Evolutionary conservation across 92 coral and sea anemone species (phyloP).

Genomic region (Porites lobata): DNA sequence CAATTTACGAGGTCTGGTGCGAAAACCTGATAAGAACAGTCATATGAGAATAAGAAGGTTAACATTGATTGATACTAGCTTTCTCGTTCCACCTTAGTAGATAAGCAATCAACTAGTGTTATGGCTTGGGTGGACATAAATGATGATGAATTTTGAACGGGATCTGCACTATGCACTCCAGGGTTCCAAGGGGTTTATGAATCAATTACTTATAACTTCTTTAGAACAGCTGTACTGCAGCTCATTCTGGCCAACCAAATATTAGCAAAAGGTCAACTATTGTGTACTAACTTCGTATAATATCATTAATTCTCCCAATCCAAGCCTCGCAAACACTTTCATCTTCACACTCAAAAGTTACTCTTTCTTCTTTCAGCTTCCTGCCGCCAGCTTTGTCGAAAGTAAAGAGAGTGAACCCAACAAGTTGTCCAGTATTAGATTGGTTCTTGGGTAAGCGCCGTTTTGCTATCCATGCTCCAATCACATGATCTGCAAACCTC

Average conservation of each 20-base stretch:
- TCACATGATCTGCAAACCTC: conserved; percentile 49
- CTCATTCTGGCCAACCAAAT: neutral
- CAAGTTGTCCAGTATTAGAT: conserved; percentile 51
- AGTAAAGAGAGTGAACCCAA: conserved; percentile 76
- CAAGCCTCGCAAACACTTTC: conserved; percentile 67
- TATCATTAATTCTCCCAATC: conserved; percentile 70
- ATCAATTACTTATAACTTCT: no score
- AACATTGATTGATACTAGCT: no score
- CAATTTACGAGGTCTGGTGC: conserved; percentile 78
- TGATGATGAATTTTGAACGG: no score
- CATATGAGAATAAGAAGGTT: no score
- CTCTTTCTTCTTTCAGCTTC: conserved; percentile 61
- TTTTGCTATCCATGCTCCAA: conserved; percentile 84
- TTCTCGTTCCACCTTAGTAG: no score
- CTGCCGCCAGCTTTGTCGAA: conserved; percentile 66
- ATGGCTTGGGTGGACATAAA: no score
- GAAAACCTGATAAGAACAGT: conserved; percentile 48
- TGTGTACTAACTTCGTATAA: conserved; percentile 48
- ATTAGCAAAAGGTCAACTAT: no score
- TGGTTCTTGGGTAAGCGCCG: conserved; percentile 46
- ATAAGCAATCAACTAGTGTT: no score
- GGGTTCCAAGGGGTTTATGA: no score
- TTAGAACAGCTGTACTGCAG: neutral
- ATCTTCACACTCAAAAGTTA: conserved; percentile 78
- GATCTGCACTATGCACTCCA: no score